Percentiles rank a stretch among this genome's conserved stretches.
Evolutionary conservation across 2,888 invertebrate species (phyloP).

Genomic region (Netelia virgata): DNA sequence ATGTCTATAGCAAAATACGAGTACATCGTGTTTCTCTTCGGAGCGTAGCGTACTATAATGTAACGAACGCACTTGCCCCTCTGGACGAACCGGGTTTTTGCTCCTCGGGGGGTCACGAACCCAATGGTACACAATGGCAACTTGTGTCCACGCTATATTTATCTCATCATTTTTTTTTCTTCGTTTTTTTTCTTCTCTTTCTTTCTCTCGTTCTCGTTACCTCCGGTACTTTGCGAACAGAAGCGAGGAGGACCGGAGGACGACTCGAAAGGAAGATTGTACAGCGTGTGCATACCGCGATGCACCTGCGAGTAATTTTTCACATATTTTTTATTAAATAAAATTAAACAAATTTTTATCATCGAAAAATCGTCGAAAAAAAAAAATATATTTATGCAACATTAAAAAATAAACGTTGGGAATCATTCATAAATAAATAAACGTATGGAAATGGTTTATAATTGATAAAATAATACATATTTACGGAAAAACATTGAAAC

Average conservation of each 20-base stretch:
- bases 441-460: no score
- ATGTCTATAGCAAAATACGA: not conserved
- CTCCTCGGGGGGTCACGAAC: slow-evolving; percentile 12
- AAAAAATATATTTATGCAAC: no score
- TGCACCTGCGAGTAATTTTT: not conserved
- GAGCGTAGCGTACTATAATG: slow-evolving; percentile 7
- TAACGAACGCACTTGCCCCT: slow-evolving; percentile 60
- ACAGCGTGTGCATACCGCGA: no score
- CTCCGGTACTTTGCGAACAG: slow-evolving; percentile 24
- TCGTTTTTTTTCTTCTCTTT: slow-evolving; percentile 1
- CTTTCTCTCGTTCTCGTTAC: not conserved
- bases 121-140: slow-evolving; percentile 41
- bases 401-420: no score
- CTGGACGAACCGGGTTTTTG: slow-evolving; percentile 50
- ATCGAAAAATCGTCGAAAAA: no score
- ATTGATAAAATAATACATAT: no score
- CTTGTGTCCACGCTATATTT: slow-evolving; percentile 20
- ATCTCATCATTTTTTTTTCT: not conserved
- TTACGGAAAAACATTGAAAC: no score
- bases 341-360: not conserved
- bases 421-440: no score
- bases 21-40: slow-evolving; percentile 6
- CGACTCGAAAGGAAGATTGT: not conserved
- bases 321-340: not conserved
- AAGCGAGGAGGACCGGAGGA: slow-evolving; percentile 13